Evolutionary conservation across 1,140 invertebrate genomes (phyloP).

Genomic region (Drosophila pseudoobscura): DNA sequence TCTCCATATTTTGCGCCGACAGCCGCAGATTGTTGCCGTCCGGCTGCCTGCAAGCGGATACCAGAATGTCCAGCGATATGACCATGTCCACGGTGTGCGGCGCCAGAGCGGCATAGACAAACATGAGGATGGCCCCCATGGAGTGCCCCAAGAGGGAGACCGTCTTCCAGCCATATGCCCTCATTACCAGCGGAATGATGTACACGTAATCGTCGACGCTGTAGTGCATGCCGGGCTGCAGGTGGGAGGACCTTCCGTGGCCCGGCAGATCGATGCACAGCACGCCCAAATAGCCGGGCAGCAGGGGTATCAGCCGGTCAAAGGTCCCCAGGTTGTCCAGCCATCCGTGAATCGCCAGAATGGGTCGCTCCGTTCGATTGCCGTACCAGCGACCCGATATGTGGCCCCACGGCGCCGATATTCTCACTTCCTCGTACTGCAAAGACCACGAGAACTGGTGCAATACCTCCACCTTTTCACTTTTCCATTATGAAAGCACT

Average conservation of each 20-base stretch:
- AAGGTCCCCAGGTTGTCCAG: slow-evolving; percentile 89
- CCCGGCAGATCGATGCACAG: slow-evolving; percentile 89
- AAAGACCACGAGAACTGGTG: background rate
- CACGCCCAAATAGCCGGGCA: slow-evolving; percentile 85
- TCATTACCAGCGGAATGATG: slow-evolving; percentile 85
- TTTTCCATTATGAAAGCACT: slow-evolving; percentile 19
- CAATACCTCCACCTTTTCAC: background rate
- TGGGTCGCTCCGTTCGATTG: slow-evolving; percentile 85
- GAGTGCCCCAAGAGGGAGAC: slow-evolving; percentile 88
- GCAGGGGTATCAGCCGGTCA: slow-evolving; percentile 86
- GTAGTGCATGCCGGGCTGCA: slow-evolving; percentile 86
- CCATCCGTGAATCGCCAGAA: slow-evolving; percentile 90
- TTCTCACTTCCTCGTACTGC: slow-evolving; percentile 85
- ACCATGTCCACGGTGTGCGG: slow-evolving; percentile 86
- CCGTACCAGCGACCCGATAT: slow-evolving; percentile 89
- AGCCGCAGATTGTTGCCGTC: background rate
- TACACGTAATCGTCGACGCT: slow-evolving; percentile 84
- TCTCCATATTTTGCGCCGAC: slow-evolving; percentile 17
- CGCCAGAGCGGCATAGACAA: slow-evolving; percentile 85
- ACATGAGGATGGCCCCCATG: slow-evolving; percentile 85
- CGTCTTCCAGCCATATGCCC: slow-evolving; percentile 88
- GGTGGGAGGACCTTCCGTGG: slow-evolving; percentile 88
- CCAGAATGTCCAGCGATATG: slow-evolving; percentile 85
- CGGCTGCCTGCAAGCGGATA: background rate
- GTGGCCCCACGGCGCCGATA: slow-evolving; percentile 87